A percentile compares a stretch with the other conserved stretches of the same genome.
Evolutionary conservation across 2,113 vertebrate genomes (phyloP).

Genomic region (Pelvicachromis taeniatus): DNA sequence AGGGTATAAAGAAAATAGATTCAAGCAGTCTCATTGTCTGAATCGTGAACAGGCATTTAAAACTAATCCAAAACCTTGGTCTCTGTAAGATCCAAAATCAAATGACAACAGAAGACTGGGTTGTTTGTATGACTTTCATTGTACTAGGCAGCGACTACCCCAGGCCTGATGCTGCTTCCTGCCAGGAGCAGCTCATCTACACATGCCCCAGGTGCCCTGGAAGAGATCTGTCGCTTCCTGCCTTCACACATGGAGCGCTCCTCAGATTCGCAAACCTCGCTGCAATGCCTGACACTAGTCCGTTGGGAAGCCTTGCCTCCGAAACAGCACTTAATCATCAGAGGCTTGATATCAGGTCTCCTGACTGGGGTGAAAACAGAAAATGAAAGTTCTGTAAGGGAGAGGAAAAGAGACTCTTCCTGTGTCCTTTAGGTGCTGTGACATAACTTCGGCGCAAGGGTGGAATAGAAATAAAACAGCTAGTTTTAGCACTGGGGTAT

Average conservation of each 20-base stretch:
- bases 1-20: neutral
- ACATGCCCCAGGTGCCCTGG: constrained; percentile 1
- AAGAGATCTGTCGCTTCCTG: constrained; percentile 12
- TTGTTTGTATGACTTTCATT: neutral
- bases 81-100: neutral
- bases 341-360: neutral
- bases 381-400: neutral
- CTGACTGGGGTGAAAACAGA: constrained; percentile 1
- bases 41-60: neutral
- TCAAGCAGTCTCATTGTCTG: neutral
- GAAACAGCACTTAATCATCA: constrained; percentile 24
- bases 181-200: constrained; percentile 4
- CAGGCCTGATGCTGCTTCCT: neutral
- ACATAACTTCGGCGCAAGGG: neutral
- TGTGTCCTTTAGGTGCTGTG: neutral
- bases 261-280: neutral
- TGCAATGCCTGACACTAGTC: neutral
- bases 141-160: neutral
- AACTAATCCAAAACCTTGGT: neutral
- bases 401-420: neutral
- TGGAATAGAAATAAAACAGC: neutral
- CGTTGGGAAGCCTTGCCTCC: neutral
- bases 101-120: neutral
- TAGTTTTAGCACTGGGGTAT: neutral
- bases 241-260: neutral